A percentile compares a stretch with the other conserved stretches of the same genome.
Conservation (phyloP, 2,113 vertebrate species). For the Bambusicola thoracicus region DNA sequence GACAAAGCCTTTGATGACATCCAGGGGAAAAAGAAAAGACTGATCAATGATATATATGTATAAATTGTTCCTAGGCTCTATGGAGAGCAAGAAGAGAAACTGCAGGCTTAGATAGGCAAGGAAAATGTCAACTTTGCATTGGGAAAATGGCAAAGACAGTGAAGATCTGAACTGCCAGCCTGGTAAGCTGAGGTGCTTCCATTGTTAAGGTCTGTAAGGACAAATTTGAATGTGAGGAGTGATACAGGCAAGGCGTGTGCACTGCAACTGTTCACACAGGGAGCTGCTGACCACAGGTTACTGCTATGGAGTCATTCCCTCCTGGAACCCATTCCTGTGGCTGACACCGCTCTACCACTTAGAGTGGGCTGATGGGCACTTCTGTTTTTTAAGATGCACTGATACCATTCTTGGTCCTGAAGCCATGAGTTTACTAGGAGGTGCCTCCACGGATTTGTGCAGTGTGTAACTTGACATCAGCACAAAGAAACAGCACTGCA, state of each 20-base stretch:
- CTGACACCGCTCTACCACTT: background rate
- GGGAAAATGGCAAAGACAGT: background rate
- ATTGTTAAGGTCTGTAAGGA: background rate
- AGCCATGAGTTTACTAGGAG: background rate
- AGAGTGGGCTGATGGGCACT: background rate
- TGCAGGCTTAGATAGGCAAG: background rate
- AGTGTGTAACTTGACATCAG: background rate
- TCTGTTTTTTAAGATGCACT: background rate
- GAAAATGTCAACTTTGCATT: background rate
- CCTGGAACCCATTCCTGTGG: fast-evolving
- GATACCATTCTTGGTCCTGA: background rate
- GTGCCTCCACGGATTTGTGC: background rate
- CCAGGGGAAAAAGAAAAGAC: background rate
- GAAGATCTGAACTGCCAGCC: background rate
- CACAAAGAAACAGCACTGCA: background rate
- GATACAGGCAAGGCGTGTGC: background rate
- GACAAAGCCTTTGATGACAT: background rate
- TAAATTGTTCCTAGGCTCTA: background rate
- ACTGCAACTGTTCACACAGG: background rate
- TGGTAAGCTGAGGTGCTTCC: background rate
- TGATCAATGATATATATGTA: background rate
- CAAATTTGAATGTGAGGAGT: background rate
- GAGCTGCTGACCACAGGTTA: background rate
- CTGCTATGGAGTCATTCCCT: background rate
- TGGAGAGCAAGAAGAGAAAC: background rate